Base-by-base conservation (phyloP, 2,113 vertebrate species). In the Beaufortia kweichowensis region DNA sequence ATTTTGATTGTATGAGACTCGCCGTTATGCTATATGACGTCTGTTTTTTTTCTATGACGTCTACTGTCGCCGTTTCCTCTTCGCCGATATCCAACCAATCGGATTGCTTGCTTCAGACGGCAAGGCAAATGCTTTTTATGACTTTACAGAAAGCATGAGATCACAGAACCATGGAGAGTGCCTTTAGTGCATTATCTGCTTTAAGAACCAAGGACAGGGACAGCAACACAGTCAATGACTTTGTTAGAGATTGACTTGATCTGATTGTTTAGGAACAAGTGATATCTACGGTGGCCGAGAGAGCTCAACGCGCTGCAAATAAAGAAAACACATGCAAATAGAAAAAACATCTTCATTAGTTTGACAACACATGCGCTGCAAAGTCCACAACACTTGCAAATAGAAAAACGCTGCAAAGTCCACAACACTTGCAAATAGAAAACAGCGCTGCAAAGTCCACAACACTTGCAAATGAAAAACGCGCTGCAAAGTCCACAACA, bases 121-220 rank as follows among this genome's bases (percentile, higher is more conserved):
- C 73, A 43, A 74, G 26, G 24, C 56, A 12, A 35, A 28, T 59
- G 62, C 3, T 64, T 55, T 31, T 17, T n/a, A 28, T 21, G 14
- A 28, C 29, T 53, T 0, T 11, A 15, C 19, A 67, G 31, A 61
- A 50, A 68, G 39, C 66, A 63, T n/a, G 23, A 62, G 35, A 67
- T 41, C 72, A 68, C 59, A 75, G 71, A 46, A 78, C 77, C 82
- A 80, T 60, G 81, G 82, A 75, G 67, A 80, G 53, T 24, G 50
- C 72, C 71, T 65, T 62, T 50, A 56, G 48, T 41, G 68, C 71
- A 26, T 24, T 60, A 72, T 66, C 41, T 23, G 57, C 62, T 76
- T 74, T 81, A 77, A 83, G 82, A 23, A 76, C 78, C 81, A 81
- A 75, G 81, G 71, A 82, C 77, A 82, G 60, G 35, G 79, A 53